Evolutionary conservation across 2,113 vertebrate species (phyloP), one percentile per base, ranked within the genome.

Genomic region (Heterocephalus glaber): DNA sequence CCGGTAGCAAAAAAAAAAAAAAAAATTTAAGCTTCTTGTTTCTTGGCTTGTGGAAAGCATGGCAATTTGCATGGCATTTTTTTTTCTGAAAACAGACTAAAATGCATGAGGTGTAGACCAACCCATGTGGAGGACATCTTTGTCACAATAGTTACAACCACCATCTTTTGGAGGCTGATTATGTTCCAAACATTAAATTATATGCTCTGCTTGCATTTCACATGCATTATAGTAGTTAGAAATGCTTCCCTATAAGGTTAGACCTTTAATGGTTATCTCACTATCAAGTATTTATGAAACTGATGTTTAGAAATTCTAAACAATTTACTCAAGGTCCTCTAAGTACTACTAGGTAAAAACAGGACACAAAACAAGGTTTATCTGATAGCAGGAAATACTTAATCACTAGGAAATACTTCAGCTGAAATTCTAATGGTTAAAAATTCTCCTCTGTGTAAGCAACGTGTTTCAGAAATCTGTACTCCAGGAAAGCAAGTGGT

Each of bases 291-390:
- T 76, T 77, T 52, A 65, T 85, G 76, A 80, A 93, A 65, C 20
- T 2, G 7, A 76, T 52, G n/a, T n/a, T 95, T 89, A 58, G 35
- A 70, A 65, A 76, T 90, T 68, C 80, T 87, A 83, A 97, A 87
- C n/a, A 56, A 44, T 83, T 83, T 52, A 83, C 44, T 86, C 41
- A 95, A 92, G 74, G 8, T 72, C 80, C 60, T 52, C 44, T 26
- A 92, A 92, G 2, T 54, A 79, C 28, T 30, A 58, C 19, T 1
- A 63, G 22, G 7, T 54, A 74, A 86, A 93, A 94, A n/a, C 7
- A 92, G n/a, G 52, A 74, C 63, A 56, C 66, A 77, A 82, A 80
- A 52, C 47, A 52, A 86, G 19, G 28, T 82, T 60, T 68, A 86
- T 22, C 26, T 85, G 38, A 63, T 49, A 11, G 63, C 8, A 4